Percentiles rank a stretch among this genome's conserved stretches.
Conservation (phyloP, 2,797 vertebrate genomes). For the Muraenolepis orangiensis region DNA sequence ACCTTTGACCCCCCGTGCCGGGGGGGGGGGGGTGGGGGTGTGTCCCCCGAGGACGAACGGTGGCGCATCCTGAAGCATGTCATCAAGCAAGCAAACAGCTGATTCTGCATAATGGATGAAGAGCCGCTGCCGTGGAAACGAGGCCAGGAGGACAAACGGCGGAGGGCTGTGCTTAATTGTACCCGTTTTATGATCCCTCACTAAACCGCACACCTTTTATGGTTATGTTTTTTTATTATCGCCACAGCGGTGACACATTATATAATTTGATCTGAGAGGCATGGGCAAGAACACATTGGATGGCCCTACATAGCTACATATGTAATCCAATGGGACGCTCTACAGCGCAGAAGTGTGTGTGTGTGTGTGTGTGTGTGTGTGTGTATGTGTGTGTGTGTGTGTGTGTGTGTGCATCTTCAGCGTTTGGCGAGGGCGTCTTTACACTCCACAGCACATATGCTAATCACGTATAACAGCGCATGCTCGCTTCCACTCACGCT, state of each 20-base stretch:
- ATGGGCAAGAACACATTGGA: not conserved
- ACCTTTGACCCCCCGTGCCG: slow-evolving; percentile 50
- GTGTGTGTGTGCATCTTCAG: slow-evolving; percentile 6
- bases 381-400: not conserved
- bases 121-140: slow-evolving; percentile 12
- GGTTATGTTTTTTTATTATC: slow-evolving; percentile 14
- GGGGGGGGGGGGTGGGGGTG: no score
- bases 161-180: slow-evolving; percentile 25
- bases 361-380: slow-evolving; percentile 2
- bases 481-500: slow-evolving; percentile 42
- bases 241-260: slow-evolving; percentile 1
- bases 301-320: not conserved
- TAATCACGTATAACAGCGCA: slow-evolving; percentile 30
- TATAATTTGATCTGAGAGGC: not conserved
- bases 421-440: slow-evolving; percentile 14
- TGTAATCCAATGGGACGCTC: not conserved
- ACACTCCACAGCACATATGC: slow-evolving; percentile 23
- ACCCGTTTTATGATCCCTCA: slow-evolving; percentile 38
- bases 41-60: slow-evolving; percentile 34
- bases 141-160: slow-evolving; percentile 23
- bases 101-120: slow-evolving; percentile 36
- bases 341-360: not conserved
- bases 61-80: slow-evolving; percentile 34
- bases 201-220: slow-evolving; percentile 20
- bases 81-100: slow-evolving; percentile 41